Base-by-base conservation (phyloP, 2,888 invertebrate genomes). In the Parasteatoda lunata region DNA sequence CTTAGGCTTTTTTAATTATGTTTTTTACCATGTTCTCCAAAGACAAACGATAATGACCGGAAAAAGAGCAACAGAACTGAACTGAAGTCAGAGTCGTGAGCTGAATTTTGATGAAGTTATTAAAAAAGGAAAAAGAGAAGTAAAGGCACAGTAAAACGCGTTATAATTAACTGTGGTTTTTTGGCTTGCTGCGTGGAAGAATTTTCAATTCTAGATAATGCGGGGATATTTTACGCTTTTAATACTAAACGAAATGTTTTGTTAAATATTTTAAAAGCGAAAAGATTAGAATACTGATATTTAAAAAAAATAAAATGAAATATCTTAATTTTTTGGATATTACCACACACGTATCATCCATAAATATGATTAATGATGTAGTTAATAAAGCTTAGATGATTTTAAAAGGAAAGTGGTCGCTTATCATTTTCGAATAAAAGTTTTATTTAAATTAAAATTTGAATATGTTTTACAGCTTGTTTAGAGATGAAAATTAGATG, bases 1-100 rank as follows among this genome's bases (percentile, higher is more conserved):
- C 9, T 54, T 48, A 15, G 65, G 75, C 64, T 64, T 75, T 75
- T 75, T 75, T 75, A 75, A 75, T 75, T 75, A 75, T 65, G 64
- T 54, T 54, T 54, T 54, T 15, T 48, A 13, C 64, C 8, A n/a
- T n/a, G 8, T 45, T 52, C 5, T 45, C 64, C 48, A 66, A 4
- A 54, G 54, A 8, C 54, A 11, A 13, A 54, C 54, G 54, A 54
- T 54, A 54, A 54, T 54, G 54, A 54, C 54, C 13, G 54, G 54
- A 13, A 54, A 54, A 54, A 54, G 54, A 8, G 13, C 54, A 54
- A 54, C 54, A 54, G 54, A 54, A 54, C 54, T 54, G 54, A 54
- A 54, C 9, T 54, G 54, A 54, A 54, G 54, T 54, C 54, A 54
- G 54, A 54, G 13, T 11, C 54, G 54, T 30, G 8, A n/a, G 66